Evolutionary conservation across 2,113 vertebrate species (phyloP), one percentile per base, ranked within the genome.

Genomic region (Myiopsitta monachus): DNA sequence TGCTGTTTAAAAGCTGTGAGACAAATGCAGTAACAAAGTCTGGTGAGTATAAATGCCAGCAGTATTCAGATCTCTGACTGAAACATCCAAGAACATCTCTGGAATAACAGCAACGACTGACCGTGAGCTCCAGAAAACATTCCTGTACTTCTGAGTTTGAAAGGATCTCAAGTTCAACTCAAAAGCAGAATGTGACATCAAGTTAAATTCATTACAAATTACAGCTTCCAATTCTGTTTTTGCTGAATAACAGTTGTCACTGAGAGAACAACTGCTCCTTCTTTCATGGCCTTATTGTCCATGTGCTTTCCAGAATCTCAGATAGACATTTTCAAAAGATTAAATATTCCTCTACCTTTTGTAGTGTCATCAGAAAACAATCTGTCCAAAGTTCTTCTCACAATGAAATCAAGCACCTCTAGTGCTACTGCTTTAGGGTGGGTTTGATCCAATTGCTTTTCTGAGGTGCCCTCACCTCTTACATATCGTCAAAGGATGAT

Each of bases 11-110:
- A 97, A 98, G 97, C 97, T 97, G 96, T 76, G 97, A 97, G 98
- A 97, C 97, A 97, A 97, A 95, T 86, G 95, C 95, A 95, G 89
- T 96, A 97, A 98, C 96, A 98, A 97, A 97, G 96, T 97, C 96
- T 97, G 97, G 96, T 90, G 96, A 90, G 94, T 68, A 95, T 68
- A 89, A 74, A 92, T 80, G 97, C 96, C 97, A 98, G 96, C 93
- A 95, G 90, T 77, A 92, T 54, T 62, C 83, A 85, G 83, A 91
- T 96, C 96, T 88, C 88, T 77, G 83, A 89, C 84, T 79, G 87
- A 91, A 94, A 97, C 94, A 94, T 33, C 73, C 72, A 44, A 64
- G 88, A 90, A 19, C 75, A 18, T 89, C 87, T 73, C 90, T 63
- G 74, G 75, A 79, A 91, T 66, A 88, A 62, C 36, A 27, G 15